phyloP scores from a whole-genome alignment of 2,888 invertebrate species.

The Drosophila quinaria region DNA sequence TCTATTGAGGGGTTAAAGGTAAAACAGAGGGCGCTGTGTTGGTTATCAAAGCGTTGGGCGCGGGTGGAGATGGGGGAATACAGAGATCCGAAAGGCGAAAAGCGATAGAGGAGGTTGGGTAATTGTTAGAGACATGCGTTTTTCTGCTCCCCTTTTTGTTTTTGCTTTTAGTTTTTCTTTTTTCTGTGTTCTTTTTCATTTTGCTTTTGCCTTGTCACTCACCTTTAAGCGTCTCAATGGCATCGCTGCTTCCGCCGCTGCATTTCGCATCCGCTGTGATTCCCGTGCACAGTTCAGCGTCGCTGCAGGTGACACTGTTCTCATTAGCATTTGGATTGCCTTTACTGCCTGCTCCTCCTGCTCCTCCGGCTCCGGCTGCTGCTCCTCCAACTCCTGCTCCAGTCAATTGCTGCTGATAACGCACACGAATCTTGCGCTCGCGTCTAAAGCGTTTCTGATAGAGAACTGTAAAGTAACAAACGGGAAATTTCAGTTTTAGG shows the following conservation, averaged over 20 bases:
- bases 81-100: conserved; percentile 21
- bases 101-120: conserved; percentile 18
- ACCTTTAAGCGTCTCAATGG: conserved; percentile 70
- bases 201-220: conserved; percentile 58
- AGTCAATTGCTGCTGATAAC: conserved; percentile 94
- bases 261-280: conserved; percentile 48
- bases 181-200: conserved; percentile 22
- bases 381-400: conserved; percentile 14
- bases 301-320: conserved; percentile 62
- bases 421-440: conserved; percentile 92
- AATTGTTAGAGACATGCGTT: conserved; percentile 64
- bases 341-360: conserved; percentile 85
- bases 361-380: background rate
- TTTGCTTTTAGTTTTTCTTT: conserved; percentile 11
- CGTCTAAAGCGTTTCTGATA: conserved; percentile 96
- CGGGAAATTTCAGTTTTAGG: too few species aligned
- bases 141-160: conserved; percentile 6
- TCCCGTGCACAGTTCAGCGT: conserved; percentile 54
- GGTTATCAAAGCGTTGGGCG: conserved; percentile 73
- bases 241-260: conserved; percentile 65
- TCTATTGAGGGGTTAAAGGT: conserved; percentile 71
- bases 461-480: conserved; percentile 88
- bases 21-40: conserved; percentile 82
- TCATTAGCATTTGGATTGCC: conserved; percentile 85
- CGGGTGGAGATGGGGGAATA: background rate